Percentiles rank a stretch among this genome's conserved stretches.
phyloP scores from a whole-genome alignment of 2,888 invertebrate species.

The Ephialtes manifestator region DNA sequence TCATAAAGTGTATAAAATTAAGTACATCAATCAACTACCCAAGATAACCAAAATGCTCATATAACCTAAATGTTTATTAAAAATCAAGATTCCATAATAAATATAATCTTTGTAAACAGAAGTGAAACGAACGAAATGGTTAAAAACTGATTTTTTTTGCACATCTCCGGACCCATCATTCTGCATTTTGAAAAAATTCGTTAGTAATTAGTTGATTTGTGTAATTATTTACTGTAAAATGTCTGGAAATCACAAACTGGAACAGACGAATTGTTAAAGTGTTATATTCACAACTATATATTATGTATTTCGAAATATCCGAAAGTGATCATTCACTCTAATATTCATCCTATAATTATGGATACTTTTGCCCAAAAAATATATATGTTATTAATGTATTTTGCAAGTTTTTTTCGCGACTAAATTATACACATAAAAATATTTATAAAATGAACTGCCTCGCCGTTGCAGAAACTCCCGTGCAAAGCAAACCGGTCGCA shows the following conservation, averaged over 20 bases:
- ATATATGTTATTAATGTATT: background rate
- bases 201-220: too few species aligned
- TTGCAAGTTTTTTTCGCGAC: background rate
- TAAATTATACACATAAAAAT: constrained; percentile 22
- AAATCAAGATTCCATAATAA: too few species aligned
- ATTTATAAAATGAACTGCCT: background rate
- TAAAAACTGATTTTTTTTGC: too few species aligned
- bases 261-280: background rate
- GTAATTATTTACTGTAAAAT: too few species aligned
- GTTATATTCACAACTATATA: background rate
- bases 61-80: too few species aligned
- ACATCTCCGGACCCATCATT: too few species aligned
- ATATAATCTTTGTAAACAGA: too few species aligned
- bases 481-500: constrained; percentile 89
- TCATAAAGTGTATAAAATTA: too few species aligned
- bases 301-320: background rate
- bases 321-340: background rate
- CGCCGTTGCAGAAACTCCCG: constrained; percentile 82
- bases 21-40: too few species aligned
- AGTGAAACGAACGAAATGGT: too few species aligned
- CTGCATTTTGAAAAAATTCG: too few species aligned
- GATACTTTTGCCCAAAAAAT: constrained; percentile 8
- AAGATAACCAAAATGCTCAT: too few species aligned
- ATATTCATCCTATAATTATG: background rate
- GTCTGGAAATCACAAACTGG: background rate